Evolutionary conservation across 1,140 invertebrate species (phyloP), one percentile per base, ranked within the genome.

Genomic region (Hyphantria cunea): DNA sequence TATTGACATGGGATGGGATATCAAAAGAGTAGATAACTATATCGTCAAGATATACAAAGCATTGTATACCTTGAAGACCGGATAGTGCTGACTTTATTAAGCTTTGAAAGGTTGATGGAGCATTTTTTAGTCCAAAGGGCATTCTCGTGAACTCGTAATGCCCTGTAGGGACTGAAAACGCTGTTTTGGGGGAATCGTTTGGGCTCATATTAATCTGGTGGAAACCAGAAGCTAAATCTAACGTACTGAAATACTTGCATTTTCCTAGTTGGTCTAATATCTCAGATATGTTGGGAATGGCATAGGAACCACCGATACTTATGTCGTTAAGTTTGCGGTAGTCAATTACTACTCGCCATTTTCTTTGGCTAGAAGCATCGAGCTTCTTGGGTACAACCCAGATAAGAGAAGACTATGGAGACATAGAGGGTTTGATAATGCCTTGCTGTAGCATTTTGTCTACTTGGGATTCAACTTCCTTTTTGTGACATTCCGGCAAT

Each of bases 221-320:
- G n/a, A n/a, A n/a, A 10, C 33, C 33, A 10, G 33, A 6, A 34
- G 33, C 33, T 6, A 92, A 55, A 74, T 93, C 92, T n/a, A 54
- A 32, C n/a, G 52, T 54, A 9, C 15, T 61, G 11, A 66, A 66
- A 56, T 61, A 66, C 54, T 61, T 60, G 13, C 50, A 49, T 7
- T 59, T 34, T 25, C 64, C 64, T 61, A 70, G 25, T 32, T 61
- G 63, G 31, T 70, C 68, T 34, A 70, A 11, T 17, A 66, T 66
- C 17, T 66, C 64, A 63, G 68, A 53, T 64, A n/a, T n/a, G n/a
- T n/a, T n/a, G n/a, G n/a, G n/a, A n/a, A n/a, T n/a, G n/a, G n/a
- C n/a, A n/a, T n/a, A 69, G 10, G 13, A 80, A 66, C 85, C 84
- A 12, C 69, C 68, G 13, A 90, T 74, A n/a, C 85, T 74, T 59